Conservation (phyloP, 2,888 invertebrate genomes). For the Papilio gigon region DNA sequence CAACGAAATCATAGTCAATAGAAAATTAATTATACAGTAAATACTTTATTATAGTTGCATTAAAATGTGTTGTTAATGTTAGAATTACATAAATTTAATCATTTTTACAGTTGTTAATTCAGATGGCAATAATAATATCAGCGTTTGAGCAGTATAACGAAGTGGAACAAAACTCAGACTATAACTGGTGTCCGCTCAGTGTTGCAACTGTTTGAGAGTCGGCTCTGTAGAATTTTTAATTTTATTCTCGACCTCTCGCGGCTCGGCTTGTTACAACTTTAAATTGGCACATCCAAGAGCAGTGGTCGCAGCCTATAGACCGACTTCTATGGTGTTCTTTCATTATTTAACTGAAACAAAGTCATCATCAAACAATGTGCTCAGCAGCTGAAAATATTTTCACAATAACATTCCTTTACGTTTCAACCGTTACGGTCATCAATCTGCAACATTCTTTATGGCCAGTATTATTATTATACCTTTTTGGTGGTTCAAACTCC, state of each 20-base stretch:
- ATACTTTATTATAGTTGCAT: background rate
- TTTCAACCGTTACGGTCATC: no score
- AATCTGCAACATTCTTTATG: no score
- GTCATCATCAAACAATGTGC: background rate
- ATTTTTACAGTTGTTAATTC: background rate
- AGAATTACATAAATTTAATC: background rate
- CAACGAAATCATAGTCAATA: background rate
- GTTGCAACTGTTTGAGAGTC: constrained; percentile 65
- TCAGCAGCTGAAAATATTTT: background rate
- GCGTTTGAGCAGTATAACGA: constrained; percentile 35
- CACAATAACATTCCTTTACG: no score
- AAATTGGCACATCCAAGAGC: constrained; percentile 81
- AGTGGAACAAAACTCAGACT: constrained; percentile 36
- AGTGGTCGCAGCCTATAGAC: constrained; percentile 75
- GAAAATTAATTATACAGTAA: background rate
- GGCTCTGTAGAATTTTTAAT: constrained; percentile 77
- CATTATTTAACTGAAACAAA: constrained; percentile 19
- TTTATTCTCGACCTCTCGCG: constrained; percentile 78
- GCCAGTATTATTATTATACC: no score
- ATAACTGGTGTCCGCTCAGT: constrained; percentile 53
- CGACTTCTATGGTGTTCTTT: constrained; percentile 54
- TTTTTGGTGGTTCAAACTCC: no score
- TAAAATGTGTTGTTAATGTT: background rate
- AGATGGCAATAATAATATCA: constrained; percentile 5
- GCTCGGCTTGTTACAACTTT: constrained; percentile 81